Base-by-base conservation (phyloP, 2,888 invertebrate species). In the Aphidoletes aphidimyza region DNA sequence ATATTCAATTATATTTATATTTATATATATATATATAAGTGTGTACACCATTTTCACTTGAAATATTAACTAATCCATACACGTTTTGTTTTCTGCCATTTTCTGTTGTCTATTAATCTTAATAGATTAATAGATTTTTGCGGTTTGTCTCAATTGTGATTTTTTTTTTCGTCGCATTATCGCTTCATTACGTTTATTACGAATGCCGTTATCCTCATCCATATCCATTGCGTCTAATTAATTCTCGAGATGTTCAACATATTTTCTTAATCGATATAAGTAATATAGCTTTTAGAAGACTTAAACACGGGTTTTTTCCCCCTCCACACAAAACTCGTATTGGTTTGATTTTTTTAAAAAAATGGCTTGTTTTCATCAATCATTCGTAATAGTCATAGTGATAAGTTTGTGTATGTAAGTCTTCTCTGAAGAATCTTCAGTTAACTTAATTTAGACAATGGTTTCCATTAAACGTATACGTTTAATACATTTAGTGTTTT, bases 51-150 rank as follows among this genome's bases (percentile, higher is more conserved):
- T 69, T 30, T 54, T 22, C 54, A 54, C 47, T 22, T 54, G 3
- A 22, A 54, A 26, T 54, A 5, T 54, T 54, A 54, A 54, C 54
- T 54, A 54, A 54, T 54, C 54, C 54, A 54, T 54, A 54, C 22
- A 54, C 54, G 1, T 22, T 54, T 54, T 5, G n/a, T n/a, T n/a
- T n/a, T 22, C 22, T 54, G 54, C 54, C 26, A n/a, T 22, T 54
- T 54, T 47, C 19, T 14, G 2, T 5, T 54, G 54, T 54, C 8
- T 19, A 54, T 22, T 11, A 54, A 54, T 54, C n/a, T n/a, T n/a
- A n/a, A n/a, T n/a, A n/a, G n/a, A n/a, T n/a, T n/a, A n/a, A n/a
- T n/a, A n/a, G n/a, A 54, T 54, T 54, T 47, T 19, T 39, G 39
- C 5, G 6, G 17, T 47, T 47, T 19, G 9, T 47, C 2, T 47